These are phyloP conservation scores for Epinephelus lanceolatus DNA, from an alignment of 2,113 vertebrate species.

Conservation along the genomic window DNA sequence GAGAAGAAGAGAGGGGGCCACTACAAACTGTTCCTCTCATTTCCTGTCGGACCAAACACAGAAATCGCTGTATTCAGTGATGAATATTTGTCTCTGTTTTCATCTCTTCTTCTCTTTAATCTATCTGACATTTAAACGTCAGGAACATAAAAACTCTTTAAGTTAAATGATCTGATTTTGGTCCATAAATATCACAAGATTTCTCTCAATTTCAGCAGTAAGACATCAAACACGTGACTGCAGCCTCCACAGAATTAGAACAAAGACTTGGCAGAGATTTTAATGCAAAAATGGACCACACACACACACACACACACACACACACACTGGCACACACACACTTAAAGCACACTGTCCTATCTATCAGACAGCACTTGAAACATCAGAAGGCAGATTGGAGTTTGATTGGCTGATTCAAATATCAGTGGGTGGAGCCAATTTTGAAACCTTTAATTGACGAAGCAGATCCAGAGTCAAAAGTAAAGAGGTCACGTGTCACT, in stretches of 20 bases:
- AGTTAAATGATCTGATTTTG: neutral
- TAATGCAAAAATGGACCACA: conserved; percentile 14
- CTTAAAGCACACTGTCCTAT: neutral
- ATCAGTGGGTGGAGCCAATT: neutral
- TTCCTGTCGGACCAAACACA: neutral
- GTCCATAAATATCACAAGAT: conserved; percentile 38
- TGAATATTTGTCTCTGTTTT: neutral
- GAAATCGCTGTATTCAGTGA: neutral
- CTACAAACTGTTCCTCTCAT: neutral
- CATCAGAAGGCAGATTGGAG: neutral
- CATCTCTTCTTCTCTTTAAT: neutral
- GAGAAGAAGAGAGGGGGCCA: neutral
- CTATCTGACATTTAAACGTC: neutral
- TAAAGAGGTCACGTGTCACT: no score
- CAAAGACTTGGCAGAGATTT: conserved; percentile 30
- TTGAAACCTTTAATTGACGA: neutral
- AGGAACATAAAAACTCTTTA: neutral
- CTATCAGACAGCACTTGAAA: neutral
- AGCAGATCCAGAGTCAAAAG: no score
- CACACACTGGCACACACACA: neutral
- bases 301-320: conserved; percentile 11
- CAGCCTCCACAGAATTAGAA: conserved; percentile 16
- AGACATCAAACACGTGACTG: conserved; percentile 10
- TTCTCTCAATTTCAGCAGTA: neutral
- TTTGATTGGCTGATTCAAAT: conserved; percentile 3